Evolutionary conservation across 2,797 vertebrate genomes (phyloP).

Genomic region (Leucoraja ocellata): DNA sequence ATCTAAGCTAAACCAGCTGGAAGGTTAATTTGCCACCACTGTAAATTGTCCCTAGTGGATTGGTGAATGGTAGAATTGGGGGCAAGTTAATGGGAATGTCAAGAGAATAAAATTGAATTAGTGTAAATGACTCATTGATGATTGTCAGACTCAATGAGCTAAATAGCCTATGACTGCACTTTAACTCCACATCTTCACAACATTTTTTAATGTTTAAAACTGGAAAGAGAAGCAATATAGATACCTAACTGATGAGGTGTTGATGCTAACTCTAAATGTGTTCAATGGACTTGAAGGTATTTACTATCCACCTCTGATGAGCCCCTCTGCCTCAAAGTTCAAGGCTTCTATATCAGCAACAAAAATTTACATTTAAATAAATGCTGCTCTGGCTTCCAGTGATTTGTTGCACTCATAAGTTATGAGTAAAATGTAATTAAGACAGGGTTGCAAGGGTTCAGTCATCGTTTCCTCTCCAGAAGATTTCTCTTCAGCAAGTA

Average conservation of each 20-base stretch:
- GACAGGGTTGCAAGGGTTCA: neutral
- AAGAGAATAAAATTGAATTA: too few relatives aligned
- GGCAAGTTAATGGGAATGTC: too few relatives aligned
- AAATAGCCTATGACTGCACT: too few relatives aligned
- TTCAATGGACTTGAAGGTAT: neutral
- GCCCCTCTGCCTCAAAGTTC: neutral
- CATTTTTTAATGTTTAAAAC: neutral
- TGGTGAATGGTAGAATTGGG: too few relatives aligned
- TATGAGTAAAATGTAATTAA: neutral
- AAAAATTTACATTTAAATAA: neutral
- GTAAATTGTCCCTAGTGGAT: too few relatives aligned
- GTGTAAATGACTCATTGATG: too few relatives aligned
- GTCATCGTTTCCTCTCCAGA: neutral
- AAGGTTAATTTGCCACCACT: too few relatives aligned
- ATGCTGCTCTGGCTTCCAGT: too few relatives aligned
- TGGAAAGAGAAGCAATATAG: neutral
- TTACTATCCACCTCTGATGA: neutral
- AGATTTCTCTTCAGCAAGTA: neutral
- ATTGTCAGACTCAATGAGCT: too few relatives aligned
- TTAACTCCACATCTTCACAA: too few relatives aligned
- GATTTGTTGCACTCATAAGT: conserved; percentile 10
- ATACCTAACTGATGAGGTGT: neutral
- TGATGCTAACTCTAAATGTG: neutral
- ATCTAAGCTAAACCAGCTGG: neutral
- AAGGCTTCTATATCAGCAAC: neutral